Evolutionary conservation across 2,113 vertebrate species (phyloP).

Genomic region (Excalfactoria chinensis): DNA sequence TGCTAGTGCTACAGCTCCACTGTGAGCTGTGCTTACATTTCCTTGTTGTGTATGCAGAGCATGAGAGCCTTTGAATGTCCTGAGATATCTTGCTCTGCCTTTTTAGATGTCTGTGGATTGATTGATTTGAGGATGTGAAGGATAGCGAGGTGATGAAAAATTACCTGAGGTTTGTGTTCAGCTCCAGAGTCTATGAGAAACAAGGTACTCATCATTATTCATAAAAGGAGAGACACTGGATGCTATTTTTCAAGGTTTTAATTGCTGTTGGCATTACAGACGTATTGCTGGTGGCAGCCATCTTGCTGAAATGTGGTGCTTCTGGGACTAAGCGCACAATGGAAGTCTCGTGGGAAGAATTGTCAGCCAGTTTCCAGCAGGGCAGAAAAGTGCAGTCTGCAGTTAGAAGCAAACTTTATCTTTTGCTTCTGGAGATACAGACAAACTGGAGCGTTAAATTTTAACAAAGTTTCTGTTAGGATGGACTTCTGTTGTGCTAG

Average conservation of each 20-base stretch:
- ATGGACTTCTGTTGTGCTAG: neutral
- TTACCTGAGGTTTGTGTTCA: slow-evolving; percentile 18
- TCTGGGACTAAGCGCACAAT: neutral
- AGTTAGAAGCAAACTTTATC: neutral
- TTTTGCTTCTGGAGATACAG: accelerated
- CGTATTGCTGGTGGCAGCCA: neutral
- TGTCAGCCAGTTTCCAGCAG: neutral
- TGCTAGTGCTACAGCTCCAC: neutral
- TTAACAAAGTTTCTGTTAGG: neutral
- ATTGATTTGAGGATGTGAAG: slow-evolving; percentile 31
- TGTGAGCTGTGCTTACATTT: neutral
- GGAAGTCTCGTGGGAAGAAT: neutral
- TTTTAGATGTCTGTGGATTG: neutral
- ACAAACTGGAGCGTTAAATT: neutral
- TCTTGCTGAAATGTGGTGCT: neutral
- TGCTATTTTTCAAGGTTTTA: slow-evolving; percentile 18
- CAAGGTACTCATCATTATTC: neutral
- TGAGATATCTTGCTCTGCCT: neutral
- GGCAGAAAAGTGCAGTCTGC: neutral
- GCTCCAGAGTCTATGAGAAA: neutral
- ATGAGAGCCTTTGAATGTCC: neutral
- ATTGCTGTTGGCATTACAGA: slow-evolving; percentile 6
- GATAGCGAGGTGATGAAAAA: slow-evolving; percentile 24
- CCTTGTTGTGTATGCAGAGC: neutral
- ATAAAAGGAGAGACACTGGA: neutral